A percentile compares a stretch with the other conserved stretches of the same genome.
These are phyloP conservation scores for Macropodus opercularis DNA, from an alignment of 2,797 vertebrate genomes.

Conservation along the genomic window DNA sequence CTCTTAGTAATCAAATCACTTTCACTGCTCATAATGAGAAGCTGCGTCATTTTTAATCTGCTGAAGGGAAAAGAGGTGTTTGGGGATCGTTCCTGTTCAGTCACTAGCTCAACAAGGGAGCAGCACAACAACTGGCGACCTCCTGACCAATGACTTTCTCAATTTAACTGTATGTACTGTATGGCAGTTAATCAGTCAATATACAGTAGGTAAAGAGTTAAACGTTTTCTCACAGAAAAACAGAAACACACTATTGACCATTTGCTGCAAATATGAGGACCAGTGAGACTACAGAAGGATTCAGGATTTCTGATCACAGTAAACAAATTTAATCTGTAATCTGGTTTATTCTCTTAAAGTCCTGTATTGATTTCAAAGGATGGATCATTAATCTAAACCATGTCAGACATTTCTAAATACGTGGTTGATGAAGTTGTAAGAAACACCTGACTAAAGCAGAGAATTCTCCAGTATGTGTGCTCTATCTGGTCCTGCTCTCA, in stretches of 20 bases:
- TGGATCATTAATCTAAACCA: no score
- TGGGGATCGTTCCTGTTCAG: slow-evolving; percentile 11
- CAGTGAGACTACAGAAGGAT: no score
- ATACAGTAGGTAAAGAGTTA: neutral
- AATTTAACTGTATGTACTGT: slow-evolving; percentile 54
- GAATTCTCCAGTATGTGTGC: no score
- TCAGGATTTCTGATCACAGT: neutral
- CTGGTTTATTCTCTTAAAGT: neutral
- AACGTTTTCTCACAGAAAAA: neutral
- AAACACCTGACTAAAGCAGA: no score
- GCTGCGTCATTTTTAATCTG: slow-evolving; percentile 50
- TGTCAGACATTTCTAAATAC: no score
- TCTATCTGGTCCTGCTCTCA: neutral
- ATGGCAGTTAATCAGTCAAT: slow-evolving; percentile 37
- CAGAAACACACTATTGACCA: neutral
- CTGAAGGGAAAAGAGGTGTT: slow-evolving; percentile 39
- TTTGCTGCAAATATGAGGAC: no score
- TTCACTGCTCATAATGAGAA: slow-evolving; percentile 29
- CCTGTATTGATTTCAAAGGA: neutral
- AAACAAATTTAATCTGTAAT: neutral
- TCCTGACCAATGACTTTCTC: slow-evolving; percentile 38
- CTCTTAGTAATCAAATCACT: slow-evolving; percentile 24
- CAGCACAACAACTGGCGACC: slow-evolving; percentile 40
- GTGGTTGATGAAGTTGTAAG: no score
- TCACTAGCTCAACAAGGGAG: slow-evolving; percentile 17